Percentiles rank a stretch among this genome's conserved stretches.
Evolutionary conservation across 53 echinoderm and acorn worm genomes (phyloP).

Genomic region (Temnopleurus reevesii): DNA sequence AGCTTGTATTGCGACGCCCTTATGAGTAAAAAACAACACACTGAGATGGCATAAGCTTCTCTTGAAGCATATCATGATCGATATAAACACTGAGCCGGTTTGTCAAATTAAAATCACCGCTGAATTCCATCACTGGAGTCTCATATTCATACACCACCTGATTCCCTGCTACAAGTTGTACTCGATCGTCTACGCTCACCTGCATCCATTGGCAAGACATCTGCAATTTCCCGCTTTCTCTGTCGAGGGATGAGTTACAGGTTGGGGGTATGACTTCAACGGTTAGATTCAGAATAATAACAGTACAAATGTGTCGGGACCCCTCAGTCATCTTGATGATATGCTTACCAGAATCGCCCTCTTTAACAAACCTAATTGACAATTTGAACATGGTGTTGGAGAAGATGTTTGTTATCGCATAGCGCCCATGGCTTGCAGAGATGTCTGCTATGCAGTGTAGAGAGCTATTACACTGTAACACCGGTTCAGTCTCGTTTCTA

Average conservation of each 20-base stretch:
- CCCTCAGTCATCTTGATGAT: not conserved
- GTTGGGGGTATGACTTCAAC: not conserved
- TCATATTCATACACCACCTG: conserved; percentile 18
- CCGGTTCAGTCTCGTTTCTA: not conserved
- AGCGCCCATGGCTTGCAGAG: not conserved
- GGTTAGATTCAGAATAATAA: conserved; percentile 25
- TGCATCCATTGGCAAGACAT: conserved; percentile 34
- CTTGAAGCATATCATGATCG: not conserved
- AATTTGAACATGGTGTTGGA: not conserved
- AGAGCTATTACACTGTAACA: not conserved
- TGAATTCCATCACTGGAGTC: not conserved
- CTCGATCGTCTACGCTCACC: conserved; percentile 9
- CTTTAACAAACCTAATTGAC: not conserved
- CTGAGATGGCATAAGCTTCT: not conserved
- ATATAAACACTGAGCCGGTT: conserved; percentile 3
- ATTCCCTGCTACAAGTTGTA: not conserved
- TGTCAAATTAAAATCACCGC: not conserved
- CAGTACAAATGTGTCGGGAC: not conserved
- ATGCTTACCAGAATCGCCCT: not conserved
- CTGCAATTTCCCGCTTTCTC: not conserved
- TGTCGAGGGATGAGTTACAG: not conserved
- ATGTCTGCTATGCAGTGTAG: not conserved
- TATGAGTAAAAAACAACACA: not conserved
- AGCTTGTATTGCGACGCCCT: not conserved
- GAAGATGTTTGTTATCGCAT: not conserved